phyloP scores from a whole-genome alignment of 2,113 vertebrate species.

The Ovis aries region ARS-UI_Ramb_v3.0 NC_056078.1:608501-609000 shows the following conservation, averaged over 20 bases:
- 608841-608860: fast-evolving
- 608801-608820: neutral
- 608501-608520: neutral
- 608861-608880: neutral
- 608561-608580: neutral
- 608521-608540: neutral
- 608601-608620: neutral
- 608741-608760: neutral
- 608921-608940: neutral
- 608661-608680: neutral
- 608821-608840: too few species aligned
- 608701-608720: neutral
- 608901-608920: neutral
- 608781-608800: neutral
- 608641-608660: neutral
- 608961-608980: neutral
- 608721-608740: neutral
- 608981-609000: fast-evolving
- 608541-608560: neutral
- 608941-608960: neutral
- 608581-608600: neutral
- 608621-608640: neutral
- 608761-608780: neutral
- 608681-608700: neutral
- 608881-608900: neutral